These are phyloP conservation scores for Odontophorus gujanensis DNA, from an alignment of 2,113 vertebrate species.

Conservation along the genomic window DNA sequence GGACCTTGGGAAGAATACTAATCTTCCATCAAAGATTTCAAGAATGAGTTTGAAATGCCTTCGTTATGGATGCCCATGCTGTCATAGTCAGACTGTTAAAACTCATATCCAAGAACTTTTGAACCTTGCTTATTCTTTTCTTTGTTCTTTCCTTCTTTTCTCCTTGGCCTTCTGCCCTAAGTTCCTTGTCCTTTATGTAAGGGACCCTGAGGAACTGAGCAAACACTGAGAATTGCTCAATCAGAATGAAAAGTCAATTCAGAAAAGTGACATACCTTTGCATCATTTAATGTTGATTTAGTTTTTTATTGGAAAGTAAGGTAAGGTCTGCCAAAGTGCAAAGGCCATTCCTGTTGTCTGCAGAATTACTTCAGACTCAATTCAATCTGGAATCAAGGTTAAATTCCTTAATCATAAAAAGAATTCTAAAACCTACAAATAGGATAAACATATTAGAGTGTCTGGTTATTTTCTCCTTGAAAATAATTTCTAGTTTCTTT, in stretches of 20 bases:
- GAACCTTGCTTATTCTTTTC: neutral
- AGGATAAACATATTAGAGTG: neutral
- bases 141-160: neutral
- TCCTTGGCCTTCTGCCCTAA: neutral
- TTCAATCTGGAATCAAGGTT: neutral
- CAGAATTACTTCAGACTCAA: neutral
- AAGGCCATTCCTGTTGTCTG: neutral
- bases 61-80: neutral
- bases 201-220: neutral
- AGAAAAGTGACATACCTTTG: neutral
- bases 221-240: neutral
- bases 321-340: neutral
- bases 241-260: neutral
- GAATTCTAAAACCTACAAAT: neutral
- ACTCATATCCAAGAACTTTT: neutral
- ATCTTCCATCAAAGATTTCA: neutral
- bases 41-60: neutral
- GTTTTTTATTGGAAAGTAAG: neutral
- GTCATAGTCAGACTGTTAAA: neutral
- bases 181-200: neutral
- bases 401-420: neutral
- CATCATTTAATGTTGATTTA: neutral
- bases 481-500: neutral
- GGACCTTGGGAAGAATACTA: neutral
- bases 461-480: neutral